A percentile compares a stretch with the other conserved stretches of the same genome.
These are phyloP conservation scores for Heliconius sara DNA, from an alignment of 2,888 invertebrate species.

Conservation along the genomic window DNA sequence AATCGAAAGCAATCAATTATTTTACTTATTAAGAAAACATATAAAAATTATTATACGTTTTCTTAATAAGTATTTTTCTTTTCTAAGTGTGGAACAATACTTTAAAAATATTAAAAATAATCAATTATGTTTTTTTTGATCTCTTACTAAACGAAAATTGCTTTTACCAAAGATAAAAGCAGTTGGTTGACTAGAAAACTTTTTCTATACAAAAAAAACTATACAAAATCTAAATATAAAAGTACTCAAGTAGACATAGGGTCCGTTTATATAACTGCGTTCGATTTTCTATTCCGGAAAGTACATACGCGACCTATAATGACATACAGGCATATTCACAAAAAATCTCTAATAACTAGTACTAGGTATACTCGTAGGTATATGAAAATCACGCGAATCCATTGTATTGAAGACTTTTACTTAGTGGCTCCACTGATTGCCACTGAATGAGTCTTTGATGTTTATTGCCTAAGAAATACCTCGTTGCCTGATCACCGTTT, in stretches of 20 bases:
- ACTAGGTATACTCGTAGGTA: background rate
- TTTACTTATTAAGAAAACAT: too few relatives aligned
- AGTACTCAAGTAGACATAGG: background rate
- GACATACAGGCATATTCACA: background rate
- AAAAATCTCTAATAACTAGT: background rate
- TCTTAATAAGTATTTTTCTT: too few relatives aligned
- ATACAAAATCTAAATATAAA: too few relatives aligned
- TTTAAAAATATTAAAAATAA: too few relatives aligned
- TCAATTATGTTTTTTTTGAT: too few relatives aligned
- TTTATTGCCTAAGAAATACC: background rate
- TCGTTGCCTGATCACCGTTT: background rate
- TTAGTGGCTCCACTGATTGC: background rate
- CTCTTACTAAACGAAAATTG: too few relatives aligned
- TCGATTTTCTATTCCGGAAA: background rate
- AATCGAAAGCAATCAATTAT: too few relatives aligned
- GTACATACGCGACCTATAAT: conserved; percentile 4
- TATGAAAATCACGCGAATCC: background rate
- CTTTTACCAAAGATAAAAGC: too few relatives aligned
- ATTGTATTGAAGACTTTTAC: background rate
- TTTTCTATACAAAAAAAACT: background rate
- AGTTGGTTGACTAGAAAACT: too few relatives aligned
- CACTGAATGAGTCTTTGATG: background rate
- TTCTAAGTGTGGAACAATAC: too few relatives aligned
- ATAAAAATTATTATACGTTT: too few relatives aligned
- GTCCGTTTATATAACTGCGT: background rate